Evolutionary conservation across 2,888 invertebrate genomes (phyloP), one percentile per base, ranked within the genome.

Genomic region (Suillia variegata): DNA sequence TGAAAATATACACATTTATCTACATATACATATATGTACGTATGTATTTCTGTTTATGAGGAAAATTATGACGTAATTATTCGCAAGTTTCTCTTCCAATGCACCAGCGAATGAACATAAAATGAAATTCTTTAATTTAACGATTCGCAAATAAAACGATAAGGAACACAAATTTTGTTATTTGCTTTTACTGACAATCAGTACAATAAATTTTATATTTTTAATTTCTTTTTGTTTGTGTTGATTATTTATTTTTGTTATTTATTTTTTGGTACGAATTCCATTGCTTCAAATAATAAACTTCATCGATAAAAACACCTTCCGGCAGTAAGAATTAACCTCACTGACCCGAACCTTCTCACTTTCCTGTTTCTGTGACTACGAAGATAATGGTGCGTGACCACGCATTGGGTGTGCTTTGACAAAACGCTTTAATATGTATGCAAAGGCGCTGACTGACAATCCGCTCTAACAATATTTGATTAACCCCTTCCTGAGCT

Each of bases 381-480:
- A n/a, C 38, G 4, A 45, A 45, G 70, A 75, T 74, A 77, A 78
- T 76, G 74, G 75, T 72, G 78, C 77, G 77, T 77, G 77, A 75
- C 77, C 76, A 75, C 73, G 77, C 77, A 77, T 78, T 70, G 70
- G 66, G 71, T 70, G 70, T 68, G 73, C 68, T 66, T 75, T 72
- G 69, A 71, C 69, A 68, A 71, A 67, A 63, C 64, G 67, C 66
- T 65, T 64, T 67, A 64, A 63, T 59, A 33, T 54, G 31, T 48
- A 38, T 49, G 49, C 5, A 33, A 18, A 51, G 47, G 49, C 57
- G 63, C 62, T 64, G 62, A 66, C 63, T 66, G 60, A 62, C 62
- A 61, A 58, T 54, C 57, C 55, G 2, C 31, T 26, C 24, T 26
- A 12, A 66, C 62, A 66, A 66, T 61, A 64, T 68, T 70, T 66